These are phyloP conservation scores for Bungarus multicinctus DNA, from an alignment of 2,113 vertebrate genomes.

Conservation along the genomic window DNA sequence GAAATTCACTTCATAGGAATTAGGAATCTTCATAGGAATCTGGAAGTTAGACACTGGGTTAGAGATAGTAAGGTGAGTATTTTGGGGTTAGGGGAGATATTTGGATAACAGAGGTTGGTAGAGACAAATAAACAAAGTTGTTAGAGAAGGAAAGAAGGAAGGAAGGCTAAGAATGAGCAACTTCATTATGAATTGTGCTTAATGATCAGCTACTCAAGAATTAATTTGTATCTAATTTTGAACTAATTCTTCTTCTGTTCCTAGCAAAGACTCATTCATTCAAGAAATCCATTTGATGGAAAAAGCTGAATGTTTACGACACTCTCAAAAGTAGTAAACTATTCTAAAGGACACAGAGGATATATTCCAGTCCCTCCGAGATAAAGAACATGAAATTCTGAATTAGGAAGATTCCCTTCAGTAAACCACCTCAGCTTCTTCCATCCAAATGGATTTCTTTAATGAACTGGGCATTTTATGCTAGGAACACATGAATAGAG, in stretches of 20 bases:
- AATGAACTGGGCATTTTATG: background rate
- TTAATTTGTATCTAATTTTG: background rate
- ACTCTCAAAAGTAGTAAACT: background rate
- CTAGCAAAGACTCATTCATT: background rate
- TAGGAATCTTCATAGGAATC: background rate
- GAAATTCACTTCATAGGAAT: background rate
- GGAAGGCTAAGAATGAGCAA: background rate
- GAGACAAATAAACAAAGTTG: background rate
- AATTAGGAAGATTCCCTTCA: background rate
- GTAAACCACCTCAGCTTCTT: background rate
- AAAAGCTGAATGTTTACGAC: background rate
- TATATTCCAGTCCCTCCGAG: background rate
- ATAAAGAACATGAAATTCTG: background rate
- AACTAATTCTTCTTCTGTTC: background rate
- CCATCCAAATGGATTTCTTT: background rate
- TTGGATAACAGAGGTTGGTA: background rate
- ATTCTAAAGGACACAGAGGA: background rate
- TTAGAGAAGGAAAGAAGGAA: background rate
- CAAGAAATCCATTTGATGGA: background rate
- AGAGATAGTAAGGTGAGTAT: background rate
- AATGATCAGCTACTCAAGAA: background rate
- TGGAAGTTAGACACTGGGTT: background rate
- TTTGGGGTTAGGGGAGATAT: background rate
- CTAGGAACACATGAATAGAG: background rate
- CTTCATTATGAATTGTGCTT: background rate